Conservation (phyloP, 2,888 invertebrate genomes). For the Portevinia maculata region DNA sequence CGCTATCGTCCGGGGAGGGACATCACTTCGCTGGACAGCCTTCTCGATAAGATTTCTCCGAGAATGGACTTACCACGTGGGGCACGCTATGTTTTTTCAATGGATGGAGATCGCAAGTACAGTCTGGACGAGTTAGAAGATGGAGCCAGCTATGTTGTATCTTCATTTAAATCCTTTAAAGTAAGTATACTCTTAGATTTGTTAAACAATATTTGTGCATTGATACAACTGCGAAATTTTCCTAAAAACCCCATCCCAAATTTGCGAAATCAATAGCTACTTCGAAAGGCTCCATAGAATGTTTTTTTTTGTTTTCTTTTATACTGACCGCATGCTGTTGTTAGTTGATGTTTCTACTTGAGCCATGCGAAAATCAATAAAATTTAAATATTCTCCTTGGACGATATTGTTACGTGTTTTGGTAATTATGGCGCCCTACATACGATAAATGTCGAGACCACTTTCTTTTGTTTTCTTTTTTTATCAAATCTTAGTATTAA, state of each 20-base stretch:
- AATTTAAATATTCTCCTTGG: constrained; percentile 68
- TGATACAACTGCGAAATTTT: not conserved
- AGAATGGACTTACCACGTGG: constrained; percentile 94
- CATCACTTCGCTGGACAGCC: constrained; percentile 91
- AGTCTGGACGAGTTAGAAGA: constrained; percentile 93
- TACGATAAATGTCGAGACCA: constrained; percentile 26
- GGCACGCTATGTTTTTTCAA: constrained; percentile 94
- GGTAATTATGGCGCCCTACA: constrained; percentile 40
- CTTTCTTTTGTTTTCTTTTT: constrained; percentile 16
- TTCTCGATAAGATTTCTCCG: constrained; percentile 93
- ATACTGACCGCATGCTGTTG: constrained; percentile 25
- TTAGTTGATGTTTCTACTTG: constrained; percentile 6
- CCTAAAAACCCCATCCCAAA: not conserved
- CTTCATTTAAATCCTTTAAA: constrained; percentile 95
- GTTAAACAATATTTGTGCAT: too few relatives aligned
- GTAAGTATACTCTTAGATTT: constrained; percentile 83
- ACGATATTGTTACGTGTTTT: constrained; percentile 61
- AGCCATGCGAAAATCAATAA: constrained; percentile 60
- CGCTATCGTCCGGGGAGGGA: constrained; percentile 94
- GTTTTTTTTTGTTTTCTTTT: constrained; percentile 17
- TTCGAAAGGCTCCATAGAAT: not conserved
- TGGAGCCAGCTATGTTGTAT: constrained; percentile 96
- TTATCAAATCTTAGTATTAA: constrained; percentile 5
- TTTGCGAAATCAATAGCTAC: constrained; percentile 45
- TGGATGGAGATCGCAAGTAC: constrained; percentile 94